Evolutionary conservation across 2,797 vertebrate genomes (phyloP).

Genomic region (Lerista edwardsae): DNA sequence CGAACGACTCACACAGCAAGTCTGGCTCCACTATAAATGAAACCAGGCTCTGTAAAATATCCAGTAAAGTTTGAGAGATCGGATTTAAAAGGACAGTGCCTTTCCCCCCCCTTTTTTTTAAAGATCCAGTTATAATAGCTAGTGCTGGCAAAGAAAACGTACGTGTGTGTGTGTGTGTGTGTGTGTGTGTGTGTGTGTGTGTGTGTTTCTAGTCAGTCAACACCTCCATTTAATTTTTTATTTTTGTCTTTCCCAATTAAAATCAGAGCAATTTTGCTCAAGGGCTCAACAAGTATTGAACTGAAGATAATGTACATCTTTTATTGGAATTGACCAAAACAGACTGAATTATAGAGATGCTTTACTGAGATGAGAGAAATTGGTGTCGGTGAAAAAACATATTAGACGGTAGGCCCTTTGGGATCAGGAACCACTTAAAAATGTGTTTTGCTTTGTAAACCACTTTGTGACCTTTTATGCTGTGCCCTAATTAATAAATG

Average conservation of each 20-base stretch:
- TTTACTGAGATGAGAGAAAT: slow-evolving; percentile 4
- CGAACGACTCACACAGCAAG: slow-evolving; percentile 87
- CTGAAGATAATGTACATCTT: slow-evolving; percentile 47
- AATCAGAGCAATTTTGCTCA: slow-evolving; percentile 62
- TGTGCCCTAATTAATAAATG: no score
- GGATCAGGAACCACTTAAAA: no score
- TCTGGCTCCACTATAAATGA: slow-evolving; percentile 93
- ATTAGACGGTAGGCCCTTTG: no score
- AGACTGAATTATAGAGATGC: slow-evolving; percentile 26
- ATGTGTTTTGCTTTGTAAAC: no score
- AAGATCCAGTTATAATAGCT: slow-evolving; percentile 65
- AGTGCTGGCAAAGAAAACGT: slow-evolving; percentile 67
- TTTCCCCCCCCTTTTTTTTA: slow-evolving; percentile 42
- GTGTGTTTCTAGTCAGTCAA: slow-evolving; percentile 51
- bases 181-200: slow-evolving; percentile 67
- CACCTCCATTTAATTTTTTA: slow-evolving; percentile 52
- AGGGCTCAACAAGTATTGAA: slow-evolving; percentile 42
- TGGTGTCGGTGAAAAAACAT: background rate
- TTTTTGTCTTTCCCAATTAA: background rate
- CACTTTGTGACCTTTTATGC: no score
- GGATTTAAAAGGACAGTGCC: slow-evolving; percentile 80
- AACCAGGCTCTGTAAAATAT: slow-evolving; percentile 91
- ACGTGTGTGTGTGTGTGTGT: slow-evolving; percentile 43
- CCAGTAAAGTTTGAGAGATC: slow-evolving; percentile 78
- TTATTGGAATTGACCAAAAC: slow-evolving; percentile 38